Evolutionary conservation across 1,140 invertebrate species (phyloP), one percentile per base, ranked within the genome.

Genomic region (Seison nebaliae): DNA sequence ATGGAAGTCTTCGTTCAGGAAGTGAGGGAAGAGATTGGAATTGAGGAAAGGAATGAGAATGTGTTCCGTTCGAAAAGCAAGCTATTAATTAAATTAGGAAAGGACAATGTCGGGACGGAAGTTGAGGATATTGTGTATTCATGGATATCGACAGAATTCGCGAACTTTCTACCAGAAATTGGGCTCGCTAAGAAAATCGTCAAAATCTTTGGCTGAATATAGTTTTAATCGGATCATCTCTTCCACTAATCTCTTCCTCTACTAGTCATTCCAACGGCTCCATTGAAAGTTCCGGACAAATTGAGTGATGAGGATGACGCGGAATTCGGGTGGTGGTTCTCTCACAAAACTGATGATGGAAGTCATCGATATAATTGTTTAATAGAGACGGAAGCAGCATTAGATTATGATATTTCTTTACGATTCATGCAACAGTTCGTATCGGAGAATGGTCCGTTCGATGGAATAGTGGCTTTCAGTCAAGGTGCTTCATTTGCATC

Each of bases 281-380:
- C n/a, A n/a, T n/a, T n/a, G n/a, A n/a, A n/a, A 15, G 24, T 42
- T 36, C 12, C 15, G 17, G 32, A 24, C 17, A 18, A 11, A 35
- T 24, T 35, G 1, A 20, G 18, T 17, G 12, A 14, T n/a, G 19
- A 23, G 15, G 29, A 5, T 15, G 28, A 37, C 20, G 32, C 33
- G 15, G 31, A 40, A 16, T 26, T 20, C 29, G 39, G 33, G 8
- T 42, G 39, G 39, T 42, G 39, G 39, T 42, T 42, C 17, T 30
- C 28, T 30, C 12, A 5, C n/a, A 23, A 21, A 15, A 28, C 37
- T 26, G 20, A 35, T n/a, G 16, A 35, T 1, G 30, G n/a, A n/a
- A 12, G 12, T 30, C 28, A 19, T n/a, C 18, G 14, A 8, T 40
- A 40, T 17, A 28, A 40, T 19, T 22, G 31, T 15, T 31, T 23